These are phyloP conservation scores for Macrobrachium nipponense DNA, from an alignment of 1,140 invertebrate genomes.

Conservation along the genomic window DNA sequence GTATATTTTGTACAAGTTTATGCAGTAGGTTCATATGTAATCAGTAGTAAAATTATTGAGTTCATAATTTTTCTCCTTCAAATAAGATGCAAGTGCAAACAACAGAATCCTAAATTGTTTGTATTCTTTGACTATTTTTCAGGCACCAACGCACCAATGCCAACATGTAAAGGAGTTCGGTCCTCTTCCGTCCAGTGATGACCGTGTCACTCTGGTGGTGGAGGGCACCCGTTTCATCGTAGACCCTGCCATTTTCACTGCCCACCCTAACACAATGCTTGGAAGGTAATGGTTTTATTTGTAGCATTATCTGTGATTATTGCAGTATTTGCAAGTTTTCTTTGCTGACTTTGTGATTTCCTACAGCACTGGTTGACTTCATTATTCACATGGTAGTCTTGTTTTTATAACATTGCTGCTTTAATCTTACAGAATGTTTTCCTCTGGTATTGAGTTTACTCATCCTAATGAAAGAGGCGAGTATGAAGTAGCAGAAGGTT, in stretches of 20 bases:
- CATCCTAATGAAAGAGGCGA: constrained; percentile 82
- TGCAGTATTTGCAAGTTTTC: no score
- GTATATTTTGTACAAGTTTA: no score
- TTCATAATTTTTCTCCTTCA: no score
- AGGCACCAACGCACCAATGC: constrained; percentile 34
- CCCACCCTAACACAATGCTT: constrained; percentile 92
- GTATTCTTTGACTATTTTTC: not conserved
- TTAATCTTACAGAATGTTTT: constrained; percentile 85
- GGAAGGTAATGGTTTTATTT: constrained; percentile 74
- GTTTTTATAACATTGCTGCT: not conserved
- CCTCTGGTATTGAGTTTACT: constrained; percentile 91
- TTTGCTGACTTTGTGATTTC: not conserved
- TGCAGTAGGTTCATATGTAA: no score
- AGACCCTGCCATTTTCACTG: constrained; percentile 90
- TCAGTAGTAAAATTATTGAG: no score
- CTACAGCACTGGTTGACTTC: not conserved
- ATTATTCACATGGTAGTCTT: not conserved
- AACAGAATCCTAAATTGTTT: constrained; percentile 5
- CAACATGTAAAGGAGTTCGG: constrained; percentile 34
- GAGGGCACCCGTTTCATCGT: constrained; percentile 93
- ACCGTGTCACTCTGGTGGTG: constrained; percentile 89
- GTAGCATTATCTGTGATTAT: not conserved
- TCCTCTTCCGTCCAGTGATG: constrained; percentile 70
- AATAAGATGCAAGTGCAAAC: constrained; percentile 35
- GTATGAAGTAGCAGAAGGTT: constrained; percentile 98